Base-by-base conservation (phyloP, 1,140 invertebrate species). In the Rhagoletis zephyria region DNA sequence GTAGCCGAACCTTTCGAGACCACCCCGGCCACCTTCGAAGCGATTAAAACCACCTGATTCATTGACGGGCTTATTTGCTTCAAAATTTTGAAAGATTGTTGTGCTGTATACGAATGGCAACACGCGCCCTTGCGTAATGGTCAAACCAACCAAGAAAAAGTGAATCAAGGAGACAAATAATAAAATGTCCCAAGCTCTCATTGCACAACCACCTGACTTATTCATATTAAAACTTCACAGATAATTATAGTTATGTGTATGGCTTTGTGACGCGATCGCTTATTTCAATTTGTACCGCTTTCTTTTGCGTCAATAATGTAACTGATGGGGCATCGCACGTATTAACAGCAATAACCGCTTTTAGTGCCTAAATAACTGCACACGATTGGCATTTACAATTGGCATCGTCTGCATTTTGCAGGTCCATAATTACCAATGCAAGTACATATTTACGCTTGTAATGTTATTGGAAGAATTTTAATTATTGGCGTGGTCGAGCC, bases 321-420 rank as follows among this genome's bases (percentile, higher is more conserved):
- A 81, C 74, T 81, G 74, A 14, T 74, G 45, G n/a, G 6, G 5
- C 56, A 56, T 59, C 74, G n/a, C 74, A 56, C n/a, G 16, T 9
- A 51, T 9, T 51, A 7, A 9, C 19, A 16, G 6, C n/a, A 19
- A 14, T 45, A 81, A n/a, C 19, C n/a, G 48, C 9, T 56, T 56
- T 81, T 30, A 56, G n/a, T 56, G 2, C 51, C 45, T 42, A 51
- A 81, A 45, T 14, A 74, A 48, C 14, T 45, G 45, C 45, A 56
- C 48, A 42, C 48, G 51, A 81, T 16, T 16, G 10, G 74, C 14
- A 81, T 81, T 81, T 81, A 48, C 56, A 81, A 81, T 56, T 81
- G 48, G 48, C 16, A 56, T 9, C 9, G n/a, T 30, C 48, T 81
- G 74, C 74, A 74, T 48, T 74, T 48, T 48, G 42, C 51, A 56